Evolutionary conservation across 1,140 invertebrate species (phyloP), one percentile per base, ranked within the genome.

Genomic region (Phenacoccus solenopsis): DNA sequence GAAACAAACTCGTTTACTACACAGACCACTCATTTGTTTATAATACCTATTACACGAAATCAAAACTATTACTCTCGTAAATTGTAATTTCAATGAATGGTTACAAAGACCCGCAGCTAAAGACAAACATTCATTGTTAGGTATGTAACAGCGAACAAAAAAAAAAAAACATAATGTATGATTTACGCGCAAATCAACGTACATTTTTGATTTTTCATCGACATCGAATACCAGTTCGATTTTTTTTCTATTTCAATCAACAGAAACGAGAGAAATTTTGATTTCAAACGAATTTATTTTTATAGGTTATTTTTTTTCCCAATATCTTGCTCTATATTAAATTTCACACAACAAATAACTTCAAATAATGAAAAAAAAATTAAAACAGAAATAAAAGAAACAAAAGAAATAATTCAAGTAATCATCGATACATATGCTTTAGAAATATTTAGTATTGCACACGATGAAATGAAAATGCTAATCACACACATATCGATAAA

Each of bases 391-490:
- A 20, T 59, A 59, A 59, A 64, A 64, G 25, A 64, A 64, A 27
- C 21, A 27, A 64, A 59, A 59, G 16, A 59, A 59, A 59, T 9
- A 64, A 64, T n/a, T n/a, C n/a, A 64, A 25, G 21, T 25, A 64
- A 64, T 64, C 59, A 64, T 64, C 59, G 59, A 64, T 64, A 64
- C 59, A 64, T 64, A 64, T 64, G 59, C 59, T 49, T 10, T 49
- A 64, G 25, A 64, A 64, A 64, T 24, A 64, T 64, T 25, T 24
- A 24, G 25, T 64, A 64, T 64, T 64, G 59, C 59, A 64, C 59
- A 64, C 25, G 16, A 49, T 49, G 20, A 49, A 16, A n/a, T 38
- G 9, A 27, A 27, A 64, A 64, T 64, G 59, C 59, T 64, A 27
- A 64, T 64, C 59, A 64, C 59, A 64, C 25, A 64, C 59, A 64